Base-by-base conservation (phyloP, 2,888 invertebrate genomes). In the Mythimna impura region DNA sequence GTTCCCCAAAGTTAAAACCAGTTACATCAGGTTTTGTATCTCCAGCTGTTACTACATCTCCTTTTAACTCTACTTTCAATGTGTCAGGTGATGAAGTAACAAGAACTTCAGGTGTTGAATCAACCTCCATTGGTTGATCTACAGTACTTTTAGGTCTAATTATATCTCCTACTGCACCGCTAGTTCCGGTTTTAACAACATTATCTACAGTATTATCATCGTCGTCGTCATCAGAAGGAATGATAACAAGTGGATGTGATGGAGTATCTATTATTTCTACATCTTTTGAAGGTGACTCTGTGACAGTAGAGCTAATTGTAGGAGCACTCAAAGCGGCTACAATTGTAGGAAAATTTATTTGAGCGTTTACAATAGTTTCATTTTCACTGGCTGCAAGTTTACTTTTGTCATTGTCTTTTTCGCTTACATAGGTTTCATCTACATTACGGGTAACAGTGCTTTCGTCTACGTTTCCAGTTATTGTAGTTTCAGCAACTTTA, bases 1-100 rank as follows among this genome's bases (percentile, higher is more conserved):
- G 77, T 66, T 89, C 84, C n/a, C 87, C 86, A 10, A 78, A 85
- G n/a, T 76, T 62, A 20, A 66, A 76, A 9, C 47, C 22, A 5
- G 20, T 36, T 12, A 50, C 0, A 34, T 62, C 61, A 4, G 57
- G 17, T 62, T 77, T 83, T 0, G 10, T 30, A 62, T 64, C 61
- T 12, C 64, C 64, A 22, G 6, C 3, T 9, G 1, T 55, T 10
- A n/a, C 8, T 50, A 7, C 22, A 54, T 58, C 36, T 0, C 1
- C 20, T 17, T 22, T 61, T 22, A 61, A 40, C 34, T 40, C 55
- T 20, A 62, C 14, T 66, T 22, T 63, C 20, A 25, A 68, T 25
- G 60, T 34, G 30, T 64, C 34, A 17, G 34, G 25, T 10, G 50
- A n/a, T 25, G 30, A 22, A 14, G 14, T 55, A 14, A 25, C 22